Percentiles rank a stretch among this genome's conserved stretches.
phyloP scores from a whole-genome alignment of 2,888 invertebrate species.

The Halictus quadricinctus region DNA sequence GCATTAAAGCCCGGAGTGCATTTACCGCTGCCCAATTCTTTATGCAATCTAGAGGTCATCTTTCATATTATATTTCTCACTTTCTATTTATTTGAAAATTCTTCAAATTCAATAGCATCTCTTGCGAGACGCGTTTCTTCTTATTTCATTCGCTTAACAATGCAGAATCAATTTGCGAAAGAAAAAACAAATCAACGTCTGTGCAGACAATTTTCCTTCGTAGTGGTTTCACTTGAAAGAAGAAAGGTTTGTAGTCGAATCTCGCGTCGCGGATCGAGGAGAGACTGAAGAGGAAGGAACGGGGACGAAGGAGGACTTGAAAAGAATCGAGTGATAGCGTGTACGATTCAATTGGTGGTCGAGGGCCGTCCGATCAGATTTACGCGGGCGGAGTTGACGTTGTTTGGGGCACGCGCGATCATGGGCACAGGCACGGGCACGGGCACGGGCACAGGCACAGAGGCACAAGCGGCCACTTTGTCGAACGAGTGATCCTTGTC shows the following conservation, averaged over 20 bases:
- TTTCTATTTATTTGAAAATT: background rate
- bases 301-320: background rate
- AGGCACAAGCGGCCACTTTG: constrained; percentile 51
- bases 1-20: background rate
- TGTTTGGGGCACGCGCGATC: constrained; percentile 51
- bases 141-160: no score
- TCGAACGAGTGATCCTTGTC: constrained; percentile 73
- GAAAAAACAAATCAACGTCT: no score
- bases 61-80: background rate
- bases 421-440: background rate
- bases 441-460: background rate
- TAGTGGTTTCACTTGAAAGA: background rate
- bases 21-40: background rate
- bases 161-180: no score
- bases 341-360: constrained; percentile 2
- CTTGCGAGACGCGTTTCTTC: no score
- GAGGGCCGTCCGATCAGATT: constrained; percentile 41
- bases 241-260: background rate
- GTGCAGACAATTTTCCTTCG: background rate
- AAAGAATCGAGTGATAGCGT: constrained; percentile 9
- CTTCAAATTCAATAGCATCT: no score
- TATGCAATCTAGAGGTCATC: background rate
- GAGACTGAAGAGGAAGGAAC: background rate
- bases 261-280: background rate
- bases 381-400: constrained; percentile 35